Conservation (phyloP, 2,888 invertebrate species). For the Cancer borealis region DNA sequence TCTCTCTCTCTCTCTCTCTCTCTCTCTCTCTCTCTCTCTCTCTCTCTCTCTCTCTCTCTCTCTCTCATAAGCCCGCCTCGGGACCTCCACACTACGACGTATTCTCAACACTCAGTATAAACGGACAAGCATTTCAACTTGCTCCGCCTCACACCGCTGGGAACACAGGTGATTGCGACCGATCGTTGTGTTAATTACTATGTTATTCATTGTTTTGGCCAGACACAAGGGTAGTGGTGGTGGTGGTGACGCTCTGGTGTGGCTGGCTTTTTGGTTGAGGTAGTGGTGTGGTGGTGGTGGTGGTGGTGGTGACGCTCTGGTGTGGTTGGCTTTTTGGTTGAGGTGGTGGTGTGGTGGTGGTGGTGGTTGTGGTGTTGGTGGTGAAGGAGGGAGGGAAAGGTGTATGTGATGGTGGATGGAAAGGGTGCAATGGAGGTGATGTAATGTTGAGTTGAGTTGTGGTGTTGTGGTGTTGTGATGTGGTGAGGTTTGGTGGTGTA, state of each 20-base stretch:
- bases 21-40: constrained; percentile 24
- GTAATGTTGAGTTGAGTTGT: neutral
- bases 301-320: neutral
- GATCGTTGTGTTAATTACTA: neutral
- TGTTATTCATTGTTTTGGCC: neutral
- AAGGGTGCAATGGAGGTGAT: neutral
- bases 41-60: constrained; percentile 18
- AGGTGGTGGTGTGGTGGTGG: neutral
- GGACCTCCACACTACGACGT: neutral
- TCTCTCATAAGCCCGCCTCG: neutral
- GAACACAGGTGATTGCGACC: neutral
- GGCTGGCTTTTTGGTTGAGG: neutral
- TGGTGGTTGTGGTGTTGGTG: neutral
- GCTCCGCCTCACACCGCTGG: neutral
- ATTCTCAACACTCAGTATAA: neutral
- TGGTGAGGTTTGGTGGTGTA: too few species aligned
- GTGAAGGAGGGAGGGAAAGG: neutral
- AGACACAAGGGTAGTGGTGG: neutral
- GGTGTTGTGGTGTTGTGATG: neutral
- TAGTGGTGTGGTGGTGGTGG: neutral
- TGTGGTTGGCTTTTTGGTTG: neutral
- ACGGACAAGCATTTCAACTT: neutral
- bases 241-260: neutral
- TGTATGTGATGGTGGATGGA: neutral
- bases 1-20: constrained; percentile 18